Percentiles rank a stretch among this genome's conserved stretches.
These are phyloP conservation scores for Equus quagga DNA, from an alignment of 2,113 vertebrate genomes.

Conservation along the genomic window DNA sequence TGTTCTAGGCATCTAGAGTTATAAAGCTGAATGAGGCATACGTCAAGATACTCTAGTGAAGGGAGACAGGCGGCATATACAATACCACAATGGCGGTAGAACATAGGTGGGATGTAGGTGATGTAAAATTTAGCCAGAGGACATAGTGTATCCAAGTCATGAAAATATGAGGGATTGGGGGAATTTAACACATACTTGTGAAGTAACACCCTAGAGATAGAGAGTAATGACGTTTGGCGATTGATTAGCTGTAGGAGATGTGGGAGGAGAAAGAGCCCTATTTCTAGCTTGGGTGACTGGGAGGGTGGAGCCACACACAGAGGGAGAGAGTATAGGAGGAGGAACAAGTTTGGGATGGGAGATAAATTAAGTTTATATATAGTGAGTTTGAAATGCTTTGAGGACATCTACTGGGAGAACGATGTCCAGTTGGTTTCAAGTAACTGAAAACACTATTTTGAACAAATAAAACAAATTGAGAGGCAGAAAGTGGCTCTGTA, in stretches of 20 bases:
- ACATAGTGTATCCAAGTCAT: background rate
- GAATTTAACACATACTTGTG: background rate
- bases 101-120: background rate
- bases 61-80: background rate
- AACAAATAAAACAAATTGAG: background rate
- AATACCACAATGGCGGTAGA: background rate
- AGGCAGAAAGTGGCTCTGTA: background rate
- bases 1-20: background rate
- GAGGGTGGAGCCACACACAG: background rate
- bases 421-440: background rate
- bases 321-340: background rate
- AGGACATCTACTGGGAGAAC: background rate
- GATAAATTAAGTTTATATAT: background rate
- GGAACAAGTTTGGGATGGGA: background rate
- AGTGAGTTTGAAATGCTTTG: background rate
- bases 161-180: background rate
- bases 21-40: background rate
- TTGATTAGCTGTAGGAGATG: background rate
- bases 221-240: background rate
- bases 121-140: background rate
- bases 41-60: background rate
- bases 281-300: background rate
- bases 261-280: background rate
- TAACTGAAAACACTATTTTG: conserved; percentile 13
- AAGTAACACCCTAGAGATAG: background rate